phyloP scores from a whole-genome alignment of 1,140 invertebrate genomes.

The Sitobion miscanthi region DNA sequence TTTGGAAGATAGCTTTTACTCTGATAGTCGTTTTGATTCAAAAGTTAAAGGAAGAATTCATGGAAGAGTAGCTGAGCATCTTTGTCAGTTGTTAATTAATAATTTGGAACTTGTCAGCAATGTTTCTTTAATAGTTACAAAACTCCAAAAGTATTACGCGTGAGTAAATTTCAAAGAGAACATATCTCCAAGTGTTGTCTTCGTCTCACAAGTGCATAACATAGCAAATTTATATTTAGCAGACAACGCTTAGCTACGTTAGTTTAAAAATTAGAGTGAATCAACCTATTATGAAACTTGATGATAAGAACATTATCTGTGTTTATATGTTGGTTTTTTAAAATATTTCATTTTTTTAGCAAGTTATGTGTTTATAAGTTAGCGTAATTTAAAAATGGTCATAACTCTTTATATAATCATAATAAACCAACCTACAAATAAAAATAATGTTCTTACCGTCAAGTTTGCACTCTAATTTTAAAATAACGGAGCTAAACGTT shows the following conservation, averaged over 20 bases:
- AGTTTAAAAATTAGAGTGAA: neutral
- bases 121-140: neutral
- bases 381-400: no score
- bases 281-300: no score
- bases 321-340: no score
- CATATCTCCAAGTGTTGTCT: neutral
- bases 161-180: conserved; percentile 12
- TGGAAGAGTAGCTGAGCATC: conserved; percentile 27
- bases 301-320: no score
- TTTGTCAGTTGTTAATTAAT: conserved; percentile 36
- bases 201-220: neutral
- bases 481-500: no score
- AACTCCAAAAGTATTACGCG: conserved; percentile 32
- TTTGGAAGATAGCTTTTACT: conserved; percentile 52
- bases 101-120: neutral
- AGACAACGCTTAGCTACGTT: neutral
- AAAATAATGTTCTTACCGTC: no score
- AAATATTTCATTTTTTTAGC: no score
- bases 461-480: no score
- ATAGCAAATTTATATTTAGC: neutral
- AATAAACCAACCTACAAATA: no score
- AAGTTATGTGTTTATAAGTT: no score
- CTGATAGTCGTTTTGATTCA: conserved; percentile 45
- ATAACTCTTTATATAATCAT: no score
- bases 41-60: conserved; percentile 46